Conservation (phyloP, 2,797 vertebrate species). For the Periparus ater region DNA sequence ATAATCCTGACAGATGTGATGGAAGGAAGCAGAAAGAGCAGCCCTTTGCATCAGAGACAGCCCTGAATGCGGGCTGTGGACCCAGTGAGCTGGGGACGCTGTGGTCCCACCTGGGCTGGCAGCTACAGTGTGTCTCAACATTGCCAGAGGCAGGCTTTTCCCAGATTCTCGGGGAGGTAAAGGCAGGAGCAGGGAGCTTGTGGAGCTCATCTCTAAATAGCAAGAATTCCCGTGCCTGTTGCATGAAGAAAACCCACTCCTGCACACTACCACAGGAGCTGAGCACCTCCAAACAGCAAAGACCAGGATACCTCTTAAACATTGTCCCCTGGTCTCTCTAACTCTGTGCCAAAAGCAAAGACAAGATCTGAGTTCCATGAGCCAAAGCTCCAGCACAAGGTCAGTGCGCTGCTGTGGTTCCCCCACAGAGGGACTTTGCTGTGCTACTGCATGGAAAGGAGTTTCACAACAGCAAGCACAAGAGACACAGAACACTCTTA, state of each 20-base stretch:
- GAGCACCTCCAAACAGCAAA: not conserved
- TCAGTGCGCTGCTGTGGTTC: not conserved
- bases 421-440: not conserved
- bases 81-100: not conserved
- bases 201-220: not conserved
- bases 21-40: not conserved
- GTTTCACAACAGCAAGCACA: conserved; percentile 3
- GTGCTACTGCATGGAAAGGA: not conserved
- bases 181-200: not conserved
- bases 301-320: not conserved
- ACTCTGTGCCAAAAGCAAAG: not conserved
- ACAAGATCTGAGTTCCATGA: not conserved
- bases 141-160: not conserved
- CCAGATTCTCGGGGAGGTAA: rapidly evolving
- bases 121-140: rapidly evolving
- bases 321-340: not conserved
- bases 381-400: not conserved
- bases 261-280: not conserved
- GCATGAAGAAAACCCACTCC: not conserved
- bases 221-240: not conserved
- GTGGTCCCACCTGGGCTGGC: not conserved
- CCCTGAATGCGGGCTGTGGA: not conserved
- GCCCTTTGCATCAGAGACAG: not conserved
- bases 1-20: not conserved
- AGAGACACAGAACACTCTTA: not conserved